Evolutionary conservation across 2,113 vertebrate species (phyloP).

Genomic region (Tetrao urogallus): DNA sequence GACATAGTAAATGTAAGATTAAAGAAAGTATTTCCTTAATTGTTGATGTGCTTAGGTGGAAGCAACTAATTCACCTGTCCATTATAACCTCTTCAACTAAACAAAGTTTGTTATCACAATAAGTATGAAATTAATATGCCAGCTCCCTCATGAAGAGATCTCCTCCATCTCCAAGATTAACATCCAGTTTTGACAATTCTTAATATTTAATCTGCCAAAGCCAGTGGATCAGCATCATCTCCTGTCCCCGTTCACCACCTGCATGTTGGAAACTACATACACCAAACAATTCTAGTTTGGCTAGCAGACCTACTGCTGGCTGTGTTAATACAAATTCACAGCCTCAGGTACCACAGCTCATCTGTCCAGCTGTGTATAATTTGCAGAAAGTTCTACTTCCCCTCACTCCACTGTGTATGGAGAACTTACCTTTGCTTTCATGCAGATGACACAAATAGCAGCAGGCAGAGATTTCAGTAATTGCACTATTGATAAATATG

Average conservation of each 20-base stretch:
- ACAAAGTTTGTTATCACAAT: background rate
- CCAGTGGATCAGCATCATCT: slow-evolving; percentile 5
- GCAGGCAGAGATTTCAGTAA: background rate
- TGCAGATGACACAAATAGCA: slow-evolving; percentile 7
- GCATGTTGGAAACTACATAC: background rate
- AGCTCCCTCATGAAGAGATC: background rate
- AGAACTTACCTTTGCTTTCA: slow-evolving; percentile 39
- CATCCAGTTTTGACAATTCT: slow-evolving; percentile 13
- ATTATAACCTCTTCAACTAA: background rate
- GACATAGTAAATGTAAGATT: background rate
- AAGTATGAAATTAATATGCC: background rate
- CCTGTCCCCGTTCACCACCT: slow-evolving; percentile 20
- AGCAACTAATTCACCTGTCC: background rate
- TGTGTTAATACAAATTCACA: slow-evolving; percentile 64
- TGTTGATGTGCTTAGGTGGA: background rate
- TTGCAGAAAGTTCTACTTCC: slow-evolving; percentile 50
- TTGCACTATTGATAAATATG: background rate
- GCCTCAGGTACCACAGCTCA: background rate
- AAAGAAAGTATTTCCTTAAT: background rate
- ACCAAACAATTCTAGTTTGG: slow-evolving; percentile 8
- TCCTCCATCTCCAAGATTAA: background rate
- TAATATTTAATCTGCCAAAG: slow-evolving; percentile 43
- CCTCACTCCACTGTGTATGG: background rate
- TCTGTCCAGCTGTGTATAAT: slow-evolving; percentile 62
- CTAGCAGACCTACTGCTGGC: slow-evolving; percentile 43